Evolutionary conservation across 2,888 invertebrate genomes (phyloP).

Genomic region (Drosophila subsilvestris): DNA sequence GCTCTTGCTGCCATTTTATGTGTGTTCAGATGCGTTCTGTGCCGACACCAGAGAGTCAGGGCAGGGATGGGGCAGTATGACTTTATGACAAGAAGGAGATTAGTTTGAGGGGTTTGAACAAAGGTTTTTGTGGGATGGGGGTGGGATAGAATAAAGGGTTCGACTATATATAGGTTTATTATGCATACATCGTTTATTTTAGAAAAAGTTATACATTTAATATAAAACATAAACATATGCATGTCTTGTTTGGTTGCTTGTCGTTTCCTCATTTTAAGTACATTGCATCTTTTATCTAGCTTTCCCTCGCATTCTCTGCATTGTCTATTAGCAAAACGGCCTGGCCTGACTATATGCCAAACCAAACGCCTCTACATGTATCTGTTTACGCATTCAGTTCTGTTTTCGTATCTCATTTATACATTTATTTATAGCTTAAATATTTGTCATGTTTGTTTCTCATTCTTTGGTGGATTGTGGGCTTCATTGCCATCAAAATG

Average conservation of each 20-base stretch:
- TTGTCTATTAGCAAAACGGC: conserved; percentile 35
- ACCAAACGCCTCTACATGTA: conserved; percentile 27
- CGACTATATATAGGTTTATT: conserved; percentile 29
- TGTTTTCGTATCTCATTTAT: conserved; percentile 46
- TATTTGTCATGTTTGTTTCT: conserved; percentile 50
- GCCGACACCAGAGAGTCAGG: conserved; percentile 3
- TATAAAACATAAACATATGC: conserved; percentile 58
- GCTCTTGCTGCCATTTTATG: conserved; percentile 18
- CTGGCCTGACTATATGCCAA: conserved; percentile 46
- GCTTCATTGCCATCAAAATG: conserved; percentile 33
- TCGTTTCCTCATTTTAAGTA: conserved; percentile 9
- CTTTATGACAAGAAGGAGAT: conserved; percentile 13
- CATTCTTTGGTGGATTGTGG: conserved; percentile 50
- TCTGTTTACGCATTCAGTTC: conserved; percentile 60
- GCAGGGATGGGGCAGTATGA: conserved; percentile 1
- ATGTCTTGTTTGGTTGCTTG: conserved; percentile 42
- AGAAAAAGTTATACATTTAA: conserved; percentile 58
- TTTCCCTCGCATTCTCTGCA: conserved; percentile 17
- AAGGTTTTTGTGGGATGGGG: conserved; percentile 7
- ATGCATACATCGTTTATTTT: conserved; percentile 63
- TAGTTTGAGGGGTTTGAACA: conserved; percentile 27
- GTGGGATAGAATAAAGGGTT: conserved; percentile 33
- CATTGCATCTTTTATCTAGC: conserved; percentile 6
- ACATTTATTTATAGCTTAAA: conserved; percentile 58
- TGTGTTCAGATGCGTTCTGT: not conserved